These are phyloP conservation scores for Holacanthella duospinosa DNA, from an alignment of 2,888 invertebrate genomes.

Conservation along the genomic window DNA sequence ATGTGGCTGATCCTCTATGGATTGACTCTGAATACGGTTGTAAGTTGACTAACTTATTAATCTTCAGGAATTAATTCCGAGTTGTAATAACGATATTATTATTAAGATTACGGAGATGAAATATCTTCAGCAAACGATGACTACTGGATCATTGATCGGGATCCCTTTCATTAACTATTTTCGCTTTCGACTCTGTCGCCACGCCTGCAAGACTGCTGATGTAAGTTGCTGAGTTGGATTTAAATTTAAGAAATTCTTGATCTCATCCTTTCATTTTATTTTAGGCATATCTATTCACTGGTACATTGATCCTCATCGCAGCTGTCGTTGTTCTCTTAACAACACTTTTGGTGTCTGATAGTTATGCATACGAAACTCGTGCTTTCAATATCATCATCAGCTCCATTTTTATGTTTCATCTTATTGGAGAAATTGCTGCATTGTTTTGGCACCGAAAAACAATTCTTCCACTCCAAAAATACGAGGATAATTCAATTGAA, in stretches of 20 bases:
- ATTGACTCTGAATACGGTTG: neutral
- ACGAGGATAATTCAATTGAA: neutral
- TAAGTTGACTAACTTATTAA: neutral
- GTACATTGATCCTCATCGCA: neutral
- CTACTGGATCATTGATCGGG: neutral
- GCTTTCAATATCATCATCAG: conserved; percentile 1
- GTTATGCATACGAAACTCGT: neutral
- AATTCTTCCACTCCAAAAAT: too few relatives aligned
- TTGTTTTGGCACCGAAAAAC: neutral
- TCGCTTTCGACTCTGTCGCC: neutral
- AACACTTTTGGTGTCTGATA: neutral
- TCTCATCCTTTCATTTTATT: neutral
- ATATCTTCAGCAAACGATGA: neutral
- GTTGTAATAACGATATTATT: neutral
- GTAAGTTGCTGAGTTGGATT: neutral
- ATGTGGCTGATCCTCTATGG: neutral
- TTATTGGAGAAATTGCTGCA: neutral
- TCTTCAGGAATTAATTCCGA: neutral
- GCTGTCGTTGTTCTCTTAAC: neutral
- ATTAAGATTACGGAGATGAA: neutral
- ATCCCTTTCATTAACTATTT: neutral
- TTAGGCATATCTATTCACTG: neutral
- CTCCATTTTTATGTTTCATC: neutral
- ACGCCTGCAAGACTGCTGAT: neutral
- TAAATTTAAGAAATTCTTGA: neutral